These are phyloP conservation scores for Eretmodus cyanostictus DNA, from an alignment of 2,113 vertebrate species.

Conservation along the genomic window DNA sequence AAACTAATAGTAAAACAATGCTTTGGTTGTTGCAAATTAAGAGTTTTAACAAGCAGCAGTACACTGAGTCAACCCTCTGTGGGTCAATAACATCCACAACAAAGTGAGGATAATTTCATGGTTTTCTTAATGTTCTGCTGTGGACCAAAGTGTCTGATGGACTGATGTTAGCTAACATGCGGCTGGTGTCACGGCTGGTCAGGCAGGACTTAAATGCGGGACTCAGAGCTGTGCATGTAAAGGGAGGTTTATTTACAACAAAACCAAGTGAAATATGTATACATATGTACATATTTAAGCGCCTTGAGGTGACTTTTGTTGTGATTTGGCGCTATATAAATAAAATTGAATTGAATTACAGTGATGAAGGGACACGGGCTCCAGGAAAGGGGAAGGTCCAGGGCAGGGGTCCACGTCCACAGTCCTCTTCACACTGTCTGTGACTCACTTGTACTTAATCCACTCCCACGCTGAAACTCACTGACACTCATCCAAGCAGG, in stretches of 20 bases:
- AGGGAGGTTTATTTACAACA: not conserved
- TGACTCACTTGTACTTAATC: not conserved
- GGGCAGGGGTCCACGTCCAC: rapidly evolving
- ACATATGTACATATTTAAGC: not conserved
- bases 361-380: rapidly evolving
- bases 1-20: rapidly evolving
- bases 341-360: not conserved
- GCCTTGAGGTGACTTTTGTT: not conserved
- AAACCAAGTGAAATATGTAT: not conserved
- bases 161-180: not conserved
- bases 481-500: not conserved
- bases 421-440: not conserved
- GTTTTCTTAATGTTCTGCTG: rapidly evolving
- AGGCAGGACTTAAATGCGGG: rapidly evolving
- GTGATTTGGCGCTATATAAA: rapidly evolving
- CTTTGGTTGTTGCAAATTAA: not conserved
- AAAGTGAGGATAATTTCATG: not conserved
- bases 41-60: not conserved
- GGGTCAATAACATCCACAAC: not conserved
- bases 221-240: not conserved
- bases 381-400: not conserved
- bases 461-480: not conserved
- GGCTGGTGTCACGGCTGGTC: not conserved
- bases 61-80: not conserved
- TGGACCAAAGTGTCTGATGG: not conserved